Evolutionary conservation across 2,797 vertebrate species (phyloP).

Genomic region (Neostethus bicornis): DNA sequence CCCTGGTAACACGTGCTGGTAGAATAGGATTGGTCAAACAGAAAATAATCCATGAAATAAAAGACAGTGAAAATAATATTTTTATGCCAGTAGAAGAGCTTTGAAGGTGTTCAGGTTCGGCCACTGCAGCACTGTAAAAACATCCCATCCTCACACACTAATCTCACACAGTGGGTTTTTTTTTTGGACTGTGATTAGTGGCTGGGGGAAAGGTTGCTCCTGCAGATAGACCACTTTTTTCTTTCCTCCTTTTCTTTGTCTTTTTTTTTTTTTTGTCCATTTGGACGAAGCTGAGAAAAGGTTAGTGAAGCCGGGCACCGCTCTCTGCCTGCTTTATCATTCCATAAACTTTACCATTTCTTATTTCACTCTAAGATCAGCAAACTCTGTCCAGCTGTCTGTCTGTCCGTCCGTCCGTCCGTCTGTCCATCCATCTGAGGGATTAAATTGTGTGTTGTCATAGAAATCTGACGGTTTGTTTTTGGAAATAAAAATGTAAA

Average conservation of each 20-base stretch:
- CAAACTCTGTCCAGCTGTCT: background rate
- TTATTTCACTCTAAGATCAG: slow-evolving; percentile 31
- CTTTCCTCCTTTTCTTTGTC: slow-evolving; percentile 56
- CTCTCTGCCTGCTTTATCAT: slow-evolving; percentile 30
- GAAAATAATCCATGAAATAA: too few species aligned
- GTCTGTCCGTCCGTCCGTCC: too few species aligned
- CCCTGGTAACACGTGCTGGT: too few species aligned
- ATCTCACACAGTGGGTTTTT: too few species aligned
- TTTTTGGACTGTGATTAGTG: too few species aligned
- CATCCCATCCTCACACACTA: too few species aligned
- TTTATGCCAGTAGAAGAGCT: too few species aligned
- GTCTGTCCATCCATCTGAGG: background rate
- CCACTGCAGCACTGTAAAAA: too few species aligned
- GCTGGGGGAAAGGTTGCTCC: slow-evolving; percentile 68
- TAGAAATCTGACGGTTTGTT: background rate
- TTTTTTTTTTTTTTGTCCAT: slow-evolving; percentile 60
- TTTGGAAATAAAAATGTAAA: too few species aligned
- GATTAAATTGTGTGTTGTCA: background rate
- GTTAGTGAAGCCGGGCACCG: slow-evolving; percentile 58
- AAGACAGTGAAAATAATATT: too few species aligned
- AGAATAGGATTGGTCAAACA: too few species aligned
- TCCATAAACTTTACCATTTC: slow-evolving; percentile 51
- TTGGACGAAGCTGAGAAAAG: slow-evolving; percentile 63
- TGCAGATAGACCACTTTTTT: slow-evolving; percentile 63
- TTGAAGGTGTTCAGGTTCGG: too few species aligned